These are phyloP conservation scores for Bovichtus variegatus DNA, from an alignment of 2,797 vertebrate species.

Conservation along the genomic window DNA sequence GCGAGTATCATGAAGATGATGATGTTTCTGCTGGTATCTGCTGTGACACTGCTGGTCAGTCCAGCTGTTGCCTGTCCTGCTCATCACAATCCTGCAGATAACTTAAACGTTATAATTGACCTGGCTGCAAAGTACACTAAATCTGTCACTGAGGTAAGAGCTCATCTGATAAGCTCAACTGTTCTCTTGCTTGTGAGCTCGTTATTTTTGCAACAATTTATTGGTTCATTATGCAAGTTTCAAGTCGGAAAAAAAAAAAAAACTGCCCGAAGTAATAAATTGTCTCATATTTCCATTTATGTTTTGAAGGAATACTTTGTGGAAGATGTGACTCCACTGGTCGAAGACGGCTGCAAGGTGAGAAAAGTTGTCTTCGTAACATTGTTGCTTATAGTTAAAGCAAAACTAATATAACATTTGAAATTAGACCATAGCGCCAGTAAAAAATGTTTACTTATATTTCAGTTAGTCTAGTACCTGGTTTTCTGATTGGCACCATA, in stretches of 20 bases:
- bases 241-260: too few species aligned
- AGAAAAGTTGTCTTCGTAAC: slow-evolving; percentile 14
- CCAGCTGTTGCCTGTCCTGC: accelerated
- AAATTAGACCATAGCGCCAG: background rate
- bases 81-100: accelerated
- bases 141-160: slow-evolving; percentile 24
- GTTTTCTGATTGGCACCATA: background rate
- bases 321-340: slow-evolving; percentile 23
- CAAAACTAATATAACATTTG: background rate
- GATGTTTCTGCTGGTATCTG: slow-evolving; percentile 36
- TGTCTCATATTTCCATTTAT: accelerated
- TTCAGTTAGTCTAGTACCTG: background rate
- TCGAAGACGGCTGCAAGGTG: slow-evolving; percentile 49
- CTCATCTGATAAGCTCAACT: background rate
- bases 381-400: background rate
- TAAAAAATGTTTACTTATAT: background rate
- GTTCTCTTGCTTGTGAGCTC: background rate
- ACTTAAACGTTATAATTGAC: background rate
- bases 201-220: background rate
- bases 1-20: slow-evolving; percentile 23
- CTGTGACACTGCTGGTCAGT: slow-evolving; percentile 3
- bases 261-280: background rate
- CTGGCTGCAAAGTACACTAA: accelerated
- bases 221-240: background rate
- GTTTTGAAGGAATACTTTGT: slow-evolving; percentile 33